phyloP scores from a whole-genome alignment of 2,113 vertebrate species.

The Callocephalon fimbriatum region DNA sequence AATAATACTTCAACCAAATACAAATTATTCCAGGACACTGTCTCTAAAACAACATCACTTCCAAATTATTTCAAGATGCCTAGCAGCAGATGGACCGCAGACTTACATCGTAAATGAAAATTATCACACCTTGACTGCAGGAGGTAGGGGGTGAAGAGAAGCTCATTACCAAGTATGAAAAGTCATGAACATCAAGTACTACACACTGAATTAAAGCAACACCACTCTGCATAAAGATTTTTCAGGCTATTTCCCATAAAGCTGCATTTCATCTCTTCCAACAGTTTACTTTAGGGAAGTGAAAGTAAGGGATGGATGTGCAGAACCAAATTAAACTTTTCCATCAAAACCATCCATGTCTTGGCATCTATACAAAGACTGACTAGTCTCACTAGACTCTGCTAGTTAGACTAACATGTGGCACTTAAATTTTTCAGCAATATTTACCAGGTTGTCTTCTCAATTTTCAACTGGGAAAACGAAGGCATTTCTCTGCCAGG shows the following conservation, averaged over 20 bases:
- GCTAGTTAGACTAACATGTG: background rate
- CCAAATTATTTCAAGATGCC: background rate
- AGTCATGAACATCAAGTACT: background rate
- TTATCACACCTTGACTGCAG: background rate
- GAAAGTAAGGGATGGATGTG: background rate
- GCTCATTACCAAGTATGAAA: background rate
- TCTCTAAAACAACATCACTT: background rate
- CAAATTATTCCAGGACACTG: background rate
- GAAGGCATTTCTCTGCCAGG: background rate
- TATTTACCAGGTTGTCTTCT: background rate
- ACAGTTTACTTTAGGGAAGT: background rate
- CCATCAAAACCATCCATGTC: background rate
- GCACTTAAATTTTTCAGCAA: background rate
- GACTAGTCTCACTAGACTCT: background rate
- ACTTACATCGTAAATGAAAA: background rate
- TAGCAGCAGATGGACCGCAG: background rate
- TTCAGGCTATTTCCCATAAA: background rate
- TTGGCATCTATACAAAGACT: background rate
- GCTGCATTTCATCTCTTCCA: background rate
- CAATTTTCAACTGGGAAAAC: background rate
- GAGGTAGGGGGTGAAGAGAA: background rate
- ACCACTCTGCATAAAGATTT: background rate
- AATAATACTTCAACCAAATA: background rate
- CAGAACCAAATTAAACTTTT: slow-evolving; percentile 8
- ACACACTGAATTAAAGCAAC: background rate